phyloP scores from a whole-genome alignment of 1,140 invertebrate species.

The Ctenoplectra terminalis region DNA sequence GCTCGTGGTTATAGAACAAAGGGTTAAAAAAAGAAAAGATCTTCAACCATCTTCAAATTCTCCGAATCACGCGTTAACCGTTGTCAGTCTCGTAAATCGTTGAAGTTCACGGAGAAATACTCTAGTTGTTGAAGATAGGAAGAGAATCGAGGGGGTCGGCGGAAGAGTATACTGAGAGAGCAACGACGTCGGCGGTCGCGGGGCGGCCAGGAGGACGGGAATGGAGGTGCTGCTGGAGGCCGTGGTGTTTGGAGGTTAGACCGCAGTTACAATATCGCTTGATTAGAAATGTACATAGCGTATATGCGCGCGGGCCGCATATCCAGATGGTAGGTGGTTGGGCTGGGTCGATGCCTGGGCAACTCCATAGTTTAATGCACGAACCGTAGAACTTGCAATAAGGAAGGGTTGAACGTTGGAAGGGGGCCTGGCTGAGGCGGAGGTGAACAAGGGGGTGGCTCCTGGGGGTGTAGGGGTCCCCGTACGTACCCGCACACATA shows the following conservation, averaged over 20 bases:
- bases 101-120: background rate
- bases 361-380: slow-evolving; percentile 82
- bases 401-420: slow-evolving; percentile 76
- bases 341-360: slow-evolving; percentile 80
- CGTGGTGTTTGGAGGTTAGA: slow-evolving; percentile 79
- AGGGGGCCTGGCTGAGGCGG: slow-evolving; percentile 55
- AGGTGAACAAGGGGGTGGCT: slow-evolving; percentile 49
- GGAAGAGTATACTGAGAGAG: slow-evolving; percentile 33
- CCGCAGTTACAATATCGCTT: slow-evolving; percentile 84
- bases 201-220: slow-evolving; percentile 23
- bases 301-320: slow-evolving; percentile 78
- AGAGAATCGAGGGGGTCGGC: background rate
- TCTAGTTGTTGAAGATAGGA: background rate
- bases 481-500: slow-evolving; percentile 50
- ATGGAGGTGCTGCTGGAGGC: slow-evolving; percentile 62
- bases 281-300: slow-evolving; percentile 84
- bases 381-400: slow-evolving; percentile 82
- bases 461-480: slow-evolving; percentile 61
- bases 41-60: no score
- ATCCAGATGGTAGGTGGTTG: slow-evolving; percentile 81
- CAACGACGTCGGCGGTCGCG: slow-evolving; percentile 58
- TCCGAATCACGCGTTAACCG: no score
- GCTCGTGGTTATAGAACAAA: no score
- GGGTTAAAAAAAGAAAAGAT: no score
- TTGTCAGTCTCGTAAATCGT: background rate